Conservation (phyloP, 2,888 invertebrate species). For the Bugula neritina region DNA sequence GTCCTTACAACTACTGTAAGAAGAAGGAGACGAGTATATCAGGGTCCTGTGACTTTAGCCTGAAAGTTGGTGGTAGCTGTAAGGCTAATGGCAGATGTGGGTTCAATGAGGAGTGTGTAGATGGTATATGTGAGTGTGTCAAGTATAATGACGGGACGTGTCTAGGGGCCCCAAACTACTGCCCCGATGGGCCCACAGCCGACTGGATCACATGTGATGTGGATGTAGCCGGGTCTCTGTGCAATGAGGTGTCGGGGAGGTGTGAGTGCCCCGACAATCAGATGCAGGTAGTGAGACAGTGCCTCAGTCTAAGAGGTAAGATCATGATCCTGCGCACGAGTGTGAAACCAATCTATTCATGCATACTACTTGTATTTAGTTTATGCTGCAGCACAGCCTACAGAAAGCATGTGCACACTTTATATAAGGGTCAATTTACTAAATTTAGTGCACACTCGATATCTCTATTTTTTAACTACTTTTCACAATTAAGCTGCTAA, state of each 20-base stretch:
- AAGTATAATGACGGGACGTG: not conserved
- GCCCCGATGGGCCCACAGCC: not conserved
- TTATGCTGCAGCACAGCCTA: no score
- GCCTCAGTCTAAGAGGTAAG: constrained; percentile 8
- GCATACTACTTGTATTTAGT: no score
- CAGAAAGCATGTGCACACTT: no score
- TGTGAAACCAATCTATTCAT: no score
- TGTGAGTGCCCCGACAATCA: constrained; percentile 6
- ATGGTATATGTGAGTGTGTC: constrained; percentile 14
- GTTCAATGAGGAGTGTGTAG: constrained; percentile 13
- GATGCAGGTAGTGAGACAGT: not conserved
- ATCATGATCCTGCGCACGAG: no score
- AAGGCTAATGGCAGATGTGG: not conserved
- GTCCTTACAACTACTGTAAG: not conserved
- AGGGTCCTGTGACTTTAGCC: not conserved
- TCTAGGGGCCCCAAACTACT: constrained; percentile 11
- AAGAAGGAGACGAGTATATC: not conserved
- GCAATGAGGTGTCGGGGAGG: not conserved
- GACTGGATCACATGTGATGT: not conserved
- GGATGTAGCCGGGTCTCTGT: not conserved
- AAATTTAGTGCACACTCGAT: no score
- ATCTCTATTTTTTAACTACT: no score
- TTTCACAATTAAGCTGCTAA: no score
- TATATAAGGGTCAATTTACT: no score
- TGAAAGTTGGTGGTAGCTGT: not conserved